Base-by-base conservation (phyloP, 1,140 invertebrate genomes). In the Anastatus disparis region DNA sequence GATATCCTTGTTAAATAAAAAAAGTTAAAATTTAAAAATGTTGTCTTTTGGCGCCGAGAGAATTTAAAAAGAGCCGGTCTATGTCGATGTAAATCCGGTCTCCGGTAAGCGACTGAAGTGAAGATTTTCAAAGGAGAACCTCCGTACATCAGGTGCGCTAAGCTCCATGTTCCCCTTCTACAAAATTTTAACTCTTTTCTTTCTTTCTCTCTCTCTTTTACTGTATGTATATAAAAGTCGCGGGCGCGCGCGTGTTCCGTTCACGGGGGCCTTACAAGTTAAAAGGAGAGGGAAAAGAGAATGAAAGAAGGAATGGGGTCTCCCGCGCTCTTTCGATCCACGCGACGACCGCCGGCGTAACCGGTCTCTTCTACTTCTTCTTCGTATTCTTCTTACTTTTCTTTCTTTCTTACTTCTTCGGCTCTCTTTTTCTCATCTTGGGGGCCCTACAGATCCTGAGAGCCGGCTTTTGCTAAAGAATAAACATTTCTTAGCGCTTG, bases 71-170 rank as follows among this genome's bases (percentile, higher is more conserved):
- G n/a, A n/a, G n/a, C n/a, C n/a, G n/a, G n/a, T n/a, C n/a, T 4
- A 6, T 35, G 10, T 10, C 31, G 31, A 10, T 35, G 31, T 46
- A 68, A 61, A 76, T 55, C 75, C 76, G 72, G 74, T 59, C 70
- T 73, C 74, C 64, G 65, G 64, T 70, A 53, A 50, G 52, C 52
- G 64, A 66, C 64, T 66, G 64, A n/a, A 66, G 52, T 42, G 15
- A 17, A 53, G 71, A 75, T 78, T 74, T 71, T 74, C 75, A 74
- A n/a, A 56, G 58, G 20, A 61, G 40, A 22, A 31, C 17, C 20
- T 29, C 29, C 31, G 22, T 27, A 64, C 76, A 74, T 79, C 79
- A 81, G 79, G 79, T 81, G 79, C 79, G 70, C 67, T 61, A 44
- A 40, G 42, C n/a, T n/a, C n/a, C n/a, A n/a, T n/a, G n/a, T n/a